Evolutionary conservation across 2,113 vertebrate species (phyloP), one percentile per base, ranked within the genome.

Genomic region (Sturnus vulgaris): DNA sequence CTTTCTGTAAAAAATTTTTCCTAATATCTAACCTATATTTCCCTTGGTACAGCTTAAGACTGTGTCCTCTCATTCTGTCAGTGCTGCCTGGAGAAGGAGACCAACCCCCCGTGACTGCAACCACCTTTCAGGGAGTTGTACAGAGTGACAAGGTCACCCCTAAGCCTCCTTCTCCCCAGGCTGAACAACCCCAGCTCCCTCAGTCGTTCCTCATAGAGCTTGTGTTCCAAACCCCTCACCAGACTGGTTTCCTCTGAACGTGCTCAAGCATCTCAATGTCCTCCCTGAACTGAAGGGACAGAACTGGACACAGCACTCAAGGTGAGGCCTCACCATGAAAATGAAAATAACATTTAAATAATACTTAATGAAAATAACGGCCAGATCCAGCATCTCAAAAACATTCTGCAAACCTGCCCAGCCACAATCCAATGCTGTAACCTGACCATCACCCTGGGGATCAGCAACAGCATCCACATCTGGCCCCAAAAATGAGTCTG

Each of bases 201-300:
- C 70, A 57, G 70, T 0, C 0, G 0, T 28, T 73, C 71, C 18
- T 22, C 53, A 73, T 18, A 35, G 53, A 30, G 6, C 2, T 46
- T 57, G 40, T 73, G 71, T 22, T 57, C 31, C 71, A 3, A 44
- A 23, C 23, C 24, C 69, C 31, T 44, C 70, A 7, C 22, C 40
- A 73, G 31, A 33, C 33, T 35, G 1, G 1, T 4, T 44, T 44
- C 24, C 17, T 44, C 70, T 73, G 70, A 52, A 73, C 0, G 0
- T 1, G 2, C 31, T 35, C 40, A 7, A 46, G 40, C 0, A 0
- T 35, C 71, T 57, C 53, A 46, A 35, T 0, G 1, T 35, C 40
- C 53, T 15, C 15, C 57, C 57, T 14, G 9, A 49, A 77, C 4
- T 77, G 57, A 77, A 28, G 12, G 9, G 3, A 1, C 57, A 50